Evolutionary conservation across 2,113 vertebrate genomes (phyloP).

Genomic region (Microcebus tavaratra): DNA sequence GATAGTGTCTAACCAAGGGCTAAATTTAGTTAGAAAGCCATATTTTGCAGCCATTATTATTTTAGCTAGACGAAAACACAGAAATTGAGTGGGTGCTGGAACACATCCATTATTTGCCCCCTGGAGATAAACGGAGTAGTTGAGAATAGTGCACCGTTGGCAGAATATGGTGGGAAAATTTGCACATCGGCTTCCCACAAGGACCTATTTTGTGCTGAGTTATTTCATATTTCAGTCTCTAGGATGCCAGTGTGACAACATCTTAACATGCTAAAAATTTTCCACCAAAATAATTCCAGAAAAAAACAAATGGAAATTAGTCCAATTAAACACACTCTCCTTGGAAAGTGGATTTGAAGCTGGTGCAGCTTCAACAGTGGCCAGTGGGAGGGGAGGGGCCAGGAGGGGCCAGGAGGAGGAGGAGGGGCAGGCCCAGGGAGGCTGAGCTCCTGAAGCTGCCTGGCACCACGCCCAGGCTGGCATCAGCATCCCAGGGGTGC

Average conservation of each 20-base stretch:
- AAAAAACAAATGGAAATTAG: neutral
- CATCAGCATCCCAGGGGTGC: neutral
- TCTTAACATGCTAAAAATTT: neutral
- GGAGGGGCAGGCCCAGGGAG: neutral
- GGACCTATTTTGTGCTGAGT: neutral
- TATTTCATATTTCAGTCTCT: conserved; percentile 33
- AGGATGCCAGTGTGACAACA: neutral
- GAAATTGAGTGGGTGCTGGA: conserved; percentile 59
- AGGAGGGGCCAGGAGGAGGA: neutral
- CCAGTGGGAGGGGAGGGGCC: neutral
- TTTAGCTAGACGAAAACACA: conserved; percentile 49
- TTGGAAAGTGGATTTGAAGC: neutral
- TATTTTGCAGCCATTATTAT: conserved; percentile 50
- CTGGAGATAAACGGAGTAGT: conserved; percentile 6
- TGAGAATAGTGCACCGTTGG: neutral
- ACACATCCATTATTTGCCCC: conserved; percentile 33
- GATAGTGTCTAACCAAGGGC: conserved; percentile 22
- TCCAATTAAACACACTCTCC: neutral
- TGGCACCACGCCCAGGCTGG: neutral
- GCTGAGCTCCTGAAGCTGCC: neutral
- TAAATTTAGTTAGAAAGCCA: conserved; percentile 57
- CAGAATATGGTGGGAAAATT: neutral
- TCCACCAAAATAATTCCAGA: conserved; percentile 44
- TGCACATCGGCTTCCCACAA: neutral
- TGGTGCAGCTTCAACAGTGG: neutral